phyloP scores from a whole-genome alignment of 2,888 invertebrate genomes.

The Diplazon laetatorius region DNA sequence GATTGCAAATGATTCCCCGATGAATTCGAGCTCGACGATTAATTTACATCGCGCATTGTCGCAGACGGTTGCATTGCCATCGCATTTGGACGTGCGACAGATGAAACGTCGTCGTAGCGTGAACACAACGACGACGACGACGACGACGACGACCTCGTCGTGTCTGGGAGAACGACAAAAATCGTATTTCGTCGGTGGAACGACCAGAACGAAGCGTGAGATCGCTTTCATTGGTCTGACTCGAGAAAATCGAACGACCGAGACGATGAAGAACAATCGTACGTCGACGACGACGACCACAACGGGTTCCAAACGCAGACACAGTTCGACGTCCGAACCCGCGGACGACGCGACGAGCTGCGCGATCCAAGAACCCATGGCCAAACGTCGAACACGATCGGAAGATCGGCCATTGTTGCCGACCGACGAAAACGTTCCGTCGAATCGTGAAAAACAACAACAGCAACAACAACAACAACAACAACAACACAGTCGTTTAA shows the following conservation, averaged over 20 bases:
- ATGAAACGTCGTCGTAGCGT: conserved; percentile 54
- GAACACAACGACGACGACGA: conserved; percentile 38
- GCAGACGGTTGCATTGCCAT: conserved; percentile 7
- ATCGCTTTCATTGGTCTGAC: not conserved
- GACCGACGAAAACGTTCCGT: conserved; percentile 82
- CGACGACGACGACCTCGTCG: no score
- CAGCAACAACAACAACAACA: no score
- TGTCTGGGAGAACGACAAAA: conserved; percentile 47
- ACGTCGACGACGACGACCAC: conserved; percentile 46
- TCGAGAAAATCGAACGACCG: conserved; percentile 36
- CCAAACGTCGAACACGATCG: conserved; percentile 77
- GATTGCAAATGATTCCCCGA: conserved; percentile 23
- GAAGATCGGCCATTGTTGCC: conserved; percentile 77
- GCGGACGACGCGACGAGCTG: conserved; percentile 60
- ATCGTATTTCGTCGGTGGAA: conserved; percentile 35
- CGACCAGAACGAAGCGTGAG: conserved; percentile 56
- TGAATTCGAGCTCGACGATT: not conserved
- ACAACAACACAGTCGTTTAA: conserved; percentile 55
- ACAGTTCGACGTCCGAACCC: conserved; percentile 73
- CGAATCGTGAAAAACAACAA: conserved; percentile 76
- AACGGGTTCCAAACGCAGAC: conserved; percentile 70
- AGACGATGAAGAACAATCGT: conserved; percentile 28
- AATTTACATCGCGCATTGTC: conserved; percentile 35
- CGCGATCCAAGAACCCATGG: conserved; percentile 68
- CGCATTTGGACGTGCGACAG: conserved; percentile 53